phyloP scores from a whole-genome alignment of 2,888 invertebrate species.

The Agriopis marginaria region DNA sequence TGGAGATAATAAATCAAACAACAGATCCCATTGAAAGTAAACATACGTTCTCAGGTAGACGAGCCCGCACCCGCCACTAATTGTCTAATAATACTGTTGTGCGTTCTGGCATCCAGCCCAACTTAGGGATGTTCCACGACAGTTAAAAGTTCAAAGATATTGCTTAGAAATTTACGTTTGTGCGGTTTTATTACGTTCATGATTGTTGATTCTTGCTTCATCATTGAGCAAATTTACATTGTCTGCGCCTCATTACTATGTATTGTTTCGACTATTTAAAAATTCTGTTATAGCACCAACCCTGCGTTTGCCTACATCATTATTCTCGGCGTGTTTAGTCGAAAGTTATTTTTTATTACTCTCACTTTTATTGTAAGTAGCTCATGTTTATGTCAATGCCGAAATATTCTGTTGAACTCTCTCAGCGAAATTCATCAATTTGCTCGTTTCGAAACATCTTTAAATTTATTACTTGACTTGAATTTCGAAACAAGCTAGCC shows the following conservation, averaged over 20 bases:
- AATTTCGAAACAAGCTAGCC: constrained; percentile 49
- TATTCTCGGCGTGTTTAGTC: constrained; percentile 48
- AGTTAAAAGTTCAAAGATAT: constrained; percentile 52
- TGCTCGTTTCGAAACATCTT: constrained; percentile 40
- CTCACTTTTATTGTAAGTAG: constrained; percentile 54
- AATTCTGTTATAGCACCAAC: constrained; percentile 37
- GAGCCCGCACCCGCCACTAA: constrained; percentile 63
- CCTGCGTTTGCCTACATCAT: constrained; percentile 50
- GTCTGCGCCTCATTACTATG: constrained; percentile 27
- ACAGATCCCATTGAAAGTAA: constrained; percentile 37
- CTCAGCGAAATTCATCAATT: constrained; percentile 45
- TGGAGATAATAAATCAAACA: constrained; percentile 50
- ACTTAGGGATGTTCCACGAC: constrained; percentile 61
- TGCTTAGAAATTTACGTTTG: constrained; percentile 37
- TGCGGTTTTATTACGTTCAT: constrained; percentile 21
- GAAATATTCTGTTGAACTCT: constrained; percentile 38
- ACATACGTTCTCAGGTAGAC: constrained; percentile 67
- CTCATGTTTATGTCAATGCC: constrained; percentile 52
- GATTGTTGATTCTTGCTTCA: constrained; percentile 35
- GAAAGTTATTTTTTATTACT: constrained; percentile 59
- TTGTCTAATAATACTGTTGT: constrained; percentile 80
- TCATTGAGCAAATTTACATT: constrained; percentile 34
- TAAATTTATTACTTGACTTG: constrained; percentile 40
- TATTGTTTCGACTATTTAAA: constrained; percentile 41
- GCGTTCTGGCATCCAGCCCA: constrained; percentile 75